Evolutionary conservation across 1,140 invertebrate species (phyloP).

Genomic region (Daktulosphaira vitifoliae): DNA sequence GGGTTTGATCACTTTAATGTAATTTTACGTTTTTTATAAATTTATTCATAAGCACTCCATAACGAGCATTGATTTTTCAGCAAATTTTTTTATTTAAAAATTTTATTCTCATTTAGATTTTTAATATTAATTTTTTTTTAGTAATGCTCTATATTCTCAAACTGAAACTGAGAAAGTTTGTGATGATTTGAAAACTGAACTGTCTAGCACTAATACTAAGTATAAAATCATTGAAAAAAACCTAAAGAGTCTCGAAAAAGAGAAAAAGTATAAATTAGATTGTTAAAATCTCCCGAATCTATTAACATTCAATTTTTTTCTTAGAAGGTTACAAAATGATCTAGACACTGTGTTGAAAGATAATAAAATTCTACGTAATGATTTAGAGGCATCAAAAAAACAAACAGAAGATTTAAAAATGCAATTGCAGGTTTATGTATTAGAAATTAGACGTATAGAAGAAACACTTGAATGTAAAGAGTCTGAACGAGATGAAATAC

Average conservation of each 20-base stretch:
- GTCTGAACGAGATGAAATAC: constrained; percentile 59
- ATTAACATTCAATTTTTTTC: constrained; percentile 3
- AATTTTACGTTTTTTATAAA: no score
- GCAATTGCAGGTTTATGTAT: constrained; percentile 62
- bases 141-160: constrained; percentile 20
- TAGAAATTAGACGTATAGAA: constrained; percentile 59
- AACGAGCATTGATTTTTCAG: no score
- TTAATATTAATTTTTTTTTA: neutral
- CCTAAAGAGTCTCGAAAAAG: neutral
- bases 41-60: no score
- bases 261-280: constrained; percentile 13
- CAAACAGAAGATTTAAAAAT: constrained; percentile 59
- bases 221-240: constrained; percentile 19
- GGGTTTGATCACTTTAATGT: no score
- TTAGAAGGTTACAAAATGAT: constrained; percentile 54
- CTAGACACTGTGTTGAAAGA: constrained; percentile 48
- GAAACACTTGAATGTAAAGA: constrained; percentile 52
- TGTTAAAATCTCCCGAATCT: neutral
- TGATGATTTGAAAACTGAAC: constrained; percentile 22
- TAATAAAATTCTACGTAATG: constrained; percentile 46
- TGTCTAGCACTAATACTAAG: constrained; percentile 2
- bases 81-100: no score
- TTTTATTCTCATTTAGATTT: neutral
- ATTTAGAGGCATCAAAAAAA: constrained; percentile 52
- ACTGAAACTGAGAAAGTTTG: constrained; percentile 14